phyloP scores from a whole-genome alignment of 1,140 invertebrate genomes.

The Plectus sambesii region DNA sequence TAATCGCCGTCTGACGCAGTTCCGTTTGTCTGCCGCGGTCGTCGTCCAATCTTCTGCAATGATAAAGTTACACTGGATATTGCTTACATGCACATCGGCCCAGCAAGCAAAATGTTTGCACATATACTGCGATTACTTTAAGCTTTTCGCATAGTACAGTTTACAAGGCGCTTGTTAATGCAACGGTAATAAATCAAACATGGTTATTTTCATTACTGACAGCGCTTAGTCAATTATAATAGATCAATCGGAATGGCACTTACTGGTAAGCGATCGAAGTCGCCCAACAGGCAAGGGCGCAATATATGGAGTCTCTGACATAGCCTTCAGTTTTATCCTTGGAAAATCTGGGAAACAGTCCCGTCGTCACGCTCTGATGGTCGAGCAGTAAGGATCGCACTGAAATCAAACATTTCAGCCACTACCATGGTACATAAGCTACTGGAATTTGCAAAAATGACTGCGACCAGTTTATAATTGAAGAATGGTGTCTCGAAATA shows the following conservation, averaged over 20 bases:
- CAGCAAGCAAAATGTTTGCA: background rate
- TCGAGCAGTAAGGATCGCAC: conserved; percentile 81
- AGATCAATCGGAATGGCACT: conserved; percentile 19
- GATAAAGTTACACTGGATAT: background rate
- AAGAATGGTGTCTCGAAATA: too few species aligned
- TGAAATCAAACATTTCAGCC: conserved; percentile 53
- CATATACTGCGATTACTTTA: conserved; percentile 5
- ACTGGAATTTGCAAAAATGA: too few species aligned
- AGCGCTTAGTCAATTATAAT: background rate
- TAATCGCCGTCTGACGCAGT: conserved; percentile 88
- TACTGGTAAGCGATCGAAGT: conserved; percentile 88
- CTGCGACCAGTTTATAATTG: too few species aligned
- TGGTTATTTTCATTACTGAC: conserved; percentile 8
- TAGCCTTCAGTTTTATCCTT: conserved; percentile 66
- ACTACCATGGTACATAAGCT: too few species aligned
- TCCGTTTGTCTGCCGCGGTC: conserved; percentile 94
- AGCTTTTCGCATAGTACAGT: conserved; percentile 1
- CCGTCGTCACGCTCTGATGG: conserved; percentile 85
- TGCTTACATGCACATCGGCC: conserved; percentile 9
- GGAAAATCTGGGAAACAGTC: conserved; percentile 79
- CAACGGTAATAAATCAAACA: conserved; percentile 6
- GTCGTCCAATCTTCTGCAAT: conserved; percentile 78
- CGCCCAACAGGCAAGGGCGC: conserved; percentile 85
- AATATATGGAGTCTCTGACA: conserved; percentile 88
- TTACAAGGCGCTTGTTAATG: conserved; percentile 10